Evolutionary conservation across 2,888 invertebrate genomes (phyloP).

Genomic region (Marronus borbonicus): DNA sequence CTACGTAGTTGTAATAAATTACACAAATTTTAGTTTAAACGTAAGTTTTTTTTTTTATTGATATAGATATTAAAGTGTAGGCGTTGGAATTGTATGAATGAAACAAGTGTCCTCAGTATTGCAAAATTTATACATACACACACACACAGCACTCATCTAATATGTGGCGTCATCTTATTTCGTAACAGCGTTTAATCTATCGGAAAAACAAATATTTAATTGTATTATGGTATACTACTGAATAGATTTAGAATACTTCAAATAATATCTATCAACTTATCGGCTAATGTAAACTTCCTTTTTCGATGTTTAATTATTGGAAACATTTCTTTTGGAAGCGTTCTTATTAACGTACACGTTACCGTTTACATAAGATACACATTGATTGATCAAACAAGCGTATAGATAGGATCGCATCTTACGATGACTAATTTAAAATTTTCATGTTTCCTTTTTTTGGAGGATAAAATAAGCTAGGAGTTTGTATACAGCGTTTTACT

Average conservation of each 20-base stretch:
- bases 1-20: background rate
- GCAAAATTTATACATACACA: slow-evolving; percentile 17
- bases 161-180: slow-evolving; percentile 28
- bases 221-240: slow-evolving; percentile 44
- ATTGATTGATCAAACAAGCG: slow-evolving; percentile 1
- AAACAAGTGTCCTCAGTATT: slow-evolving; percentile 42
- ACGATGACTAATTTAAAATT: no score
- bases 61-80: background rate
- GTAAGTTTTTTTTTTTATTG: background rate
- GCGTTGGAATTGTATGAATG: slow-evolving; percentile 21
- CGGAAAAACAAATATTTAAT: slow-evolving; percentile 45
- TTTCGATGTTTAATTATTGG: slow-evolving; percentile 41
- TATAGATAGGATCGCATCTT: no score
- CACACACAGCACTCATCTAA: background rate
- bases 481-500: no score
- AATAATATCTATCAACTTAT: slow-evolving; percentile 41
- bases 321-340: slow-evolving; percentile 27
- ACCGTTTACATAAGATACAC: slow-evolving; percentile 7
- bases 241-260: slow-evolving; percentile 45
- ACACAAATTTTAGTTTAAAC: background rate
- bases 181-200: slow-evolving; percentile 39
- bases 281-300: slow-evolving; percentile 46
- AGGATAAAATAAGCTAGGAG: no score
- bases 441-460: no score
- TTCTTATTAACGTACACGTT: slow-evolving; percentile 15